Evolutionary conservation across 1,140 invertebrate species (phyloP).

Genomic region (Colletes gigas): DNA sequence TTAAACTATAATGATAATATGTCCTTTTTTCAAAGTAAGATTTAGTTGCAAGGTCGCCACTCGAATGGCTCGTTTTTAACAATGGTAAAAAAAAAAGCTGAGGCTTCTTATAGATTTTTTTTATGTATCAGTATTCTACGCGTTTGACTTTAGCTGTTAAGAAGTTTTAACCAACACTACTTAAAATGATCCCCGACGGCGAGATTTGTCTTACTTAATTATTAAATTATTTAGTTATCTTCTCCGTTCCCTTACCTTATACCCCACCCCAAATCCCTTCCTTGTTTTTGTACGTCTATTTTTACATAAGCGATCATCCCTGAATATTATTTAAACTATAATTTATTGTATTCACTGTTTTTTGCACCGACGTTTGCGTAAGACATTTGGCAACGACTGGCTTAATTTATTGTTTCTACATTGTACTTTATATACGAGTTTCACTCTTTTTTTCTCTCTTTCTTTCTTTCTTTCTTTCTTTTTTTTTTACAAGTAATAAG

Average conservation of each 20-base stretch:
- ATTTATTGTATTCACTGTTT: constrained; percentile 72
- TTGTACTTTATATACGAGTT: constrained; percentile 50
- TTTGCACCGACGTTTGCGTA: constrained; percentile 64
- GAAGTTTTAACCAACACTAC: constrained; percentile 72
- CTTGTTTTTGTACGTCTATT: constrained; percentile 68
- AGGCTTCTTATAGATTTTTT: constrained; percentile 76
- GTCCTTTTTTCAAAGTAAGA: constrained; percentile 67
- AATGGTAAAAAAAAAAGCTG: constrained; percentile 67
- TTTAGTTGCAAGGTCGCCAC: constrained; percentile 72
- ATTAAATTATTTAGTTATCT: constrained; percentile 76
- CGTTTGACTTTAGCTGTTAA: constrained; percentile 77
- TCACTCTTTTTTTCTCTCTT: constrained; percentile 31
- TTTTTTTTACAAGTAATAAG: constrained; percentile 2
- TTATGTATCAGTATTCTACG: constrained; percentile 78
- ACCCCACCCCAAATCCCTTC: neutral
- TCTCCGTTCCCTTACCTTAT: constrained; percentile 33
- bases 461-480: constrained; percentile 30
- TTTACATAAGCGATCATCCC: constrained; percentile 63
- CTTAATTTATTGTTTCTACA: constrained; percentile 72
- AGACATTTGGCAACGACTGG: constrained; percentile 71
- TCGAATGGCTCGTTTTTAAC: constrained; percentile 68
- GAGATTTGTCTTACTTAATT: constrained; percentile 74
- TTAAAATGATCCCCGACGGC: constrained; percentile 63
- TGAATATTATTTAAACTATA: constrained; percentile 75
- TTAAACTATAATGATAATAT: constrained; percentile 61